These are phyloP conservation scores for Tenthredo livida DNA, from an alignment of 2,888 invertebrate species.

Conservation along the genomic window DNA sequence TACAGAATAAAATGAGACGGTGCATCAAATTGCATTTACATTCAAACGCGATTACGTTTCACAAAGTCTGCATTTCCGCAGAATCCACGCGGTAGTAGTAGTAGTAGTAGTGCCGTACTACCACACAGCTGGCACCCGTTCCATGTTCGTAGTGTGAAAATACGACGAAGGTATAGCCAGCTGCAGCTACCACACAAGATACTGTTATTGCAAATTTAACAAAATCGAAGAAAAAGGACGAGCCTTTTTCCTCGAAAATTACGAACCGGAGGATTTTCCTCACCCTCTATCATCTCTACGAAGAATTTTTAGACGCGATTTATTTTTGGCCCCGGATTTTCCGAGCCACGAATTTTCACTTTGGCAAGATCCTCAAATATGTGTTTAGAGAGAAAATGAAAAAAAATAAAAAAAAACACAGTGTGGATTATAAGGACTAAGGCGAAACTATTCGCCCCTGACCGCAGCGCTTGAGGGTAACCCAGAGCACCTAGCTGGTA, in stretches of 20 bases:
- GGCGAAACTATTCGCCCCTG: not conserved
- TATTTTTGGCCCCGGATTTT: too few relatives aligned
- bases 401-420: too few relatives aligned
- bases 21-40: conserved; percentile 51
- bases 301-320: too few relatives aligned
- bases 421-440: not conserved
- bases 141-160: not conserved
- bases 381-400: too few relatives aligned
- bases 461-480: not conserved
- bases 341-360: too few relatives aligned
- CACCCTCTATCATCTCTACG: too few relatives aligned
- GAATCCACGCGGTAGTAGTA: not conserved
- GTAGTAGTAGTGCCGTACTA: not conserved
- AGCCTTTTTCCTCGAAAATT: too few relatives aligned
- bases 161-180: conserved; percentile 27
- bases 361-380: not conserved
- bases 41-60: conserved; percentile 47
- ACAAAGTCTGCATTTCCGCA: conserved; percentile 47
- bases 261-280: too few relatives aligned
- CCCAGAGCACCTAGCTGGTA: not conserved
- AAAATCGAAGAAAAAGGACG: not conserved
- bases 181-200: not conserved
- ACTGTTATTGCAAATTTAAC: not conserved
- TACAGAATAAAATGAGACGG: conserved; percentile 40
- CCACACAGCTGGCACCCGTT: not conserved